Percentiles rank a stretch among this genome's conserved stretches.
These are phyloP conservation scores for Dreissena rostriformis DNA, from an alignment of 1,140 invertebrate species.

Conservation along the genomic window DNA sequence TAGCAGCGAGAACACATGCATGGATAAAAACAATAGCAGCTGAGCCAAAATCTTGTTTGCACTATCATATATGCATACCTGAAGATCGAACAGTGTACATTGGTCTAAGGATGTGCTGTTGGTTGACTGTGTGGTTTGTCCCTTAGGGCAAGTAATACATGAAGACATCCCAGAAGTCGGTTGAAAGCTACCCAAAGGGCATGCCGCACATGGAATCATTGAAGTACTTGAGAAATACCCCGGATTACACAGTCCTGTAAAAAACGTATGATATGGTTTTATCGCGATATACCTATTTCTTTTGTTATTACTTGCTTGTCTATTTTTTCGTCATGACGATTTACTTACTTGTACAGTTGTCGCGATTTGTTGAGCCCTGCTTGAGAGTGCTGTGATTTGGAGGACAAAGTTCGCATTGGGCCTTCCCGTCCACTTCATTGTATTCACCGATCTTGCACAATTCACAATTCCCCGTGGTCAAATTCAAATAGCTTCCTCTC, in stretches of 20 bases:
- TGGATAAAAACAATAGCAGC: no score
- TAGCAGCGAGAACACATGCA: no score
- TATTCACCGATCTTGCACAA: slow-evolving; percentile 11
- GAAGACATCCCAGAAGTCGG: neutral
- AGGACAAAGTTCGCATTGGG: slow-evolving; percentile 5
- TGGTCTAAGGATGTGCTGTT: neutral
- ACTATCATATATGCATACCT: no score
- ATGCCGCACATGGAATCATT: slow-evolving; percentile 1
- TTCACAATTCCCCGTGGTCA: slow-evolving; percentile 1
- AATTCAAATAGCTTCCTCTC: slow-evolving; percentile 2
- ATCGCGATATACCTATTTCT: neutral
- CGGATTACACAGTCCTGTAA: slow-evolving; percentile 11
- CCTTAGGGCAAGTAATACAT: slow-evolving; percentile 19
- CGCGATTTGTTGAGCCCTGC: neutral
- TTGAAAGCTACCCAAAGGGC: slow-evolving; percentile 4
- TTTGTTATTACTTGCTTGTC: neutral
- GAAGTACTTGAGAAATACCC: slow-evolving; percentile 8
- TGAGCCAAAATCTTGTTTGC: no score
- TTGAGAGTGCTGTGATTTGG: neutral
- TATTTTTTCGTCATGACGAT: neutral
- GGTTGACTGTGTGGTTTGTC: neutral
- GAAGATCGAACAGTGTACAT: no score
- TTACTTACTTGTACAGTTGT: slow-evolving; percentile 4
- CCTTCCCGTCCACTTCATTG: neutral
- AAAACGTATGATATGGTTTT: no score